phyloP scores from a whole-genome alignment of 2,113 vertebrate genomes.

The Mirza zaza region DNA sequence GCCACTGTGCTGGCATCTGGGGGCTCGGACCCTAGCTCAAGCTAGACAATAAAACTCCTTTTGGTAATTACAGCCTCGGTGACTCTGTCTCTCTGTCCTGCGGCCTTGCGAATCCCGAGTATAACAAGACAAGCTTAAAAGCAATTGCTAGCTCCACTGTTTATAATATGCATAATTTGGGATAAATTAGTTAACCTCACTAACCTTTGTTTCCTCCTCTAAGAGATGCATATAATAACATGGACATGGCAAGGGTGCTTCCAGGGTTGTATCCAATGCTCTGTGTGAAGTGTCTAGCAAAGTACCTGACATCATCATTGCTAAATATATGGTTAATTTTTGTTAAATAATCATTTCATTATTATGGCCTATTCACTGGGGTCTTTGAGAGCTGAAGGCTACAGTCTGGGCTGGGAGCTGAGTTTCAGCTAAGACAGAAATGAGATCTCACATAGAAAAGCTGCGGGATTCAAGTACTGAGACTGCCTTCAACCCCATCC shows the following conservation, averaged over 20 bases:
- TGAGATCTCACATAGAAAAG: background rate
- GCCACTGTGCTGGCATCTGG: no score
- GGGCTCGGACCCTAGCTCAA: no score
- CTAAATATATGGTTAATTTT: constrained; percentile 11
- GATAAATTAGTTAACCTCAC: background rate
- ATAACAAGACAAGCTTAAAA: background rate
- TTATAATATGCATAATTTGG: background rate
- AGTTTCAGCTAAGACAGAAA: background rate
- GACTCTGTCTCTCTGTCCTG: no score
- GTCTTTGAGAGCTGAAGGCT: background rate
- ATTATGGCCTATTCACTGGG: background rate
- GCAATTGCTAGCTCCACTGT: background rate
- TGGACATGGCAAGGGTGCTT: no score
- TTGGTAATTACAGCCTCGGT: no score
- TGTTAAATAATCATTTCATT: background rate
- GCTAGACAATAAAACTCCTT: no score
- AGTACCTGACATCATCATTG: background rate
- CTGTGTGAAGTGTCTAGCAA: background rate
- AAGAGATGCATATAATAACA: background rate
- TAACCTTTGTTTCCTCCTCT: background rate
- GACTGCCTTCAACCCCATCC: background rate
- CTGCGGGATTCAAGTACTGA: background rate
- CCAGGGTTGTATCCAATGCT: background rate
- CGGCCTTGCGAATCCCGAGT: no score
- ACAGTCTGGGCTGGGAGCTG: background rate